Conservation (phyloP, 2,113 vertebrate species). For the Ursus arctos region DNA sequence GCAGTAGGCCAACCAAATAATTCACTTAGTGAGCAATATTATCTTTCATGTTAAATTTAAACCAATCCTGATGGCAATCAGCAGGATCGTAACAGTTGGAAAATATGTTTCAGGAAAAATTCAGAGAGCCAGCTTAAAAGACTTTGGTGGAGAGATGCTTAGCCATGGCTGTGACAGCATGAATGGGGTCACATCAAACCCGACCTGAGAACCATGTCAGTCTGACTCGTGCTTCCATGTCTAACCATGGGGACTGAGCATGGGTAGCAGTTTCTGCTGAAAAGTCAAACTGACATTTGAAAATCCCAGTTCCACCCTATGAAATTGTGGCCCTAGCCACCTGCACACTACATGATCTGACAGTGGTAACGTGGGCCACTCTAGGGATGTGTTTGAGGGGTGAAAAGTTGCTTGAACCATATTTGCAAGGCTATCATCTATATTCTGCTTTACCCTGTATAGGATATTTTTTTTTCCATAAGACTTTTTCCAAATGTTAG, state of each 20-base stretch:
- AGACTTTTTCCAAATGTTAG: slow-evolving; percentile 1
- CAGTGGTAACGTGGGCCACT: not conserved
- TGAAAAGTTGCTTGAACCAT: not conserved
- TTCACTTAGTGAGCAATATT: slow-evolving; percentile 3
- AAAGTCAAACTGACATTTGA: not conserved
- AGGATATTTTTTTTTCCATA: not conserved
- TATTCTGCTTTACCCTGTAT: not conserved
- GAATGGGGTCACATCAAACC: not conserved
- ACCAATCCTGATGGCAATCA: slow-evolving; percentile 28
- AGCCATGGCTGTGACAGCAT: not conserved
- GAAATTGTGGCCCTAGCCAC: not conserved
- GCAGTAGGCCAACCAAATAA: not conserved
- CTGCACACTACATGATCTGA: not conserved
- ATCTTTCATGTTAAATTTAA: slow-evolving; percentile 61
- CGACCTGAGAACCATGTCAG: not conserved
- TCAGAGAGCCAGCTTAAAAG: slow-evolving; percentile 42
- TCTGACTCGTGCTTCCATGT: not conserved
- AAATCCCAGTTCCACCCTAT: slow-evolving; percentile 20
- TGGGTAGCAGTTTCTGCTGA: not conserved
- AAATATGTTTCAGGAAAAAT: slow-evolving; percentile 41
- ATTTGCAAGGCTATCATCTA: slow-evolving; percentile 37
- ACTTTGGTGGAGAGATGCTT: not conserved
- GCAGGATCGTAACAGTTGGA: not conserved
- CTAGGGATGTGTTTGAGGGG: not conserved
- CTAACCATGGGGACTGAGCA: not conserved